A percentile compares a stretch with the other conserved stretches of the same genome.
Evolutionary conservation across 2,113 vertebrate genomes (phyloP).

Genomic region (Myotis davidii): DNA sequence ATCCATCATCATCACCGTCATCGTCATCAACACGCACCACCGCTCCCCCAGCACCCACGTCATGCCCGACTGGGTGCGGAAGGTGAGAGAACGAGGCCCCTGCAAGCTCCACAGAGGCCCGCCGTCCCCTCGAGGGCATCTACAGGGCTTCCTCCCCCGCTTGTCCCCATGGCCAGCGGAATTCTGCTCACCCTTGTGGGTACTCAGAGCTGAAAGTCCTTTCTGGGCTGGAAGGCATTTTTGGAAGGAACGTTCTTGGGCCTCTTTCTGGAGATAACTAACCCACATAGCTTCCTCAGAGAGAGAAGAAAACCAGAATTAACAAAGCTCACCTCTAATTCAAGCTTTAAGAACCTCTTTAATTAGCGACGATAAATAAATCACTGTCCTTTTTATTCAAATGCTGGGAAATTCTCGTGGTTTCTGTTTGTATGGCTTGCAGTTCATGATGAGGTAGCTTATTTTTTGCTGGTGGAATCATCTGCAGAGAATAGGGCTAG

Average conservation of each 20-base stretch:
- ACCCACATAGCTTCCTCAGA: neutral
- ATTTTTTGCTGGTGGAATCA: slow-evolving; percentile 7
- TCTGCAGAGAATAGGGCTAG: neutral
- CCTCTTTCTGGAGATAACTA: neutral
- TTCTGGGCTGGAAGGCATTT: neutral
- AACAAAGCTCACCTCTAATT: neutral
- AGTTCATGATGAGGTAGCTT: neutral
- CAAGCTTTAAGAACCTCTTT: neutral
- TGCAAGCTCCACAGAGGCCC: accelerated
- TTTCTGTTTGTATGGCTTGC: neutral
- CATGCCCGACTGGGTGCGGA: slow-evolving; percentile 97
- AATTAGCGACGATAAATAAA: neutral
- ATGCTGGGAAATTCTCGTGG: neutral
- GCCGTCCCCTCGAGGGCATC: accelerated
- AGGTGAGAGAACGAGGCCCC: slow-evolving; percentile 84
- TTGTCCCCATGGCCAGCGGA: accelerated
- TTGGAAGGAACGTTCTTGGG: neutral
- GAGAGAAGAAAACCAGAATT: neutral
- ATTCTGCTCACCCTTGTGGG: neutral
- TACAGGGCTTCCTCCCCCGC: accelerated
- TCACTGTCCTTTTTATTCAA: neutral
- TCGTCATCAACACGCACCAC: slow-evolving; percentile 98
- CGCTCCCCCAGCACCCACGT: slow-evolving; percentile 97
- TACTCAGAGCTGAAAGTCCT: neutral
- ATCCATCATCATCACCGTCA: slow-evolving; percentile 97